A percentile compares a stretch with the other conserved stretches of the same genome.
Evolutionary conservation across 2,888 invertebrate species (phyloP).

Genomic region (Drosophila fulvimacula): DNA sequence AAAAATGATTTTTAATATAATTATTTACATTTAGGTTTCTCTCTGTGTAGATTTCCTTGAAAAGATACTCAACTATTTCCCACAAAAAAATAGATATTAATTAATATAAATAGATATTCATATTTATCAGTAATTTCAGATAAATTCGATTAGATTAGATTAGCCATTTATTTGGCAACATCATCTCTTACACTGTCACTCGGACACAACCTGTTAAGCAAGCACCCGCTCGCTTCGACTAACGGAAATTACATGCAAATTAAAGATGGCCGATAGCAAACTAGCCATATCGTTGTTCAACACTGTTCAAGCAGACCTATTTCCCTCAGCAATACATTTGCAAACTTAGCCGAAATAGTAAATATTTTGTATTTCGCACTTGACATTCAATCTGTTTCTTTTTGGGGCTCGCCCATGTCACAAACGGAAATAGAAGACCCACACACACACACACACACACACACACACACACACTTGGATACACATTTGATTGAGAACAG

Average conservation of each 20-base stretch:
- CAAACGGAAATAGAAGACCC: slow-evolving; percentile 37
- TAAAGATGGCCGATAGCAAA: slow-evolving; percentile 5
- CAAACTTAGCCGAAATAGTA: slow-evolving; percentile 29
- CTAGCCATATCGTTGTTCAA: slow-evolving; percentile 2
- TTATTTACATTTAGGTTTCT: not conserved
- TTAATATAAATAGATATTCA: not conserved
- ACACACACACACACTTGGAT: not conserved
- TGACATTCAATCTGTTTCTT: slow-evolving; percentile 36
- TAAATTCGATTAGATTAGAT: not conserved
- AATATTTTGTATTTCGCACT: slow-evolving; percentile 45
- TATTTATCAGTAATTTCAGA: not conserved
- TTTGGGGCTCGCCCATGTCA: slow-evolving; percentile 29
- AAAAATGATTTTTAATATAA: not conserved
- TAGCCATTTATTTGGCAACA: not conserved
- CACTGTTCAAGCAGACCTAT: slow-evolving; percentile 7
- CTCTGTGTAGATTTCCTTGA: not conserved
- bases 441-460: slow-evolving; percentile 7
- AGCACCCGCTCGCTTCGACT: not conserved
- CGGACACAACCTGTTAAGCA: not conserved
- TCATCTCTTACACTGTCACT: not conserved
- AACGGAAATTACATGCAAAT: slow-evolving; percentile 15
- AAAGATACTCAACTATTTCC: not conserved
- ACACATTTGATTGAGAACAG: slow-evolving; percentile 31
- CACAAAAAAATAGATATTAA: not conserved
- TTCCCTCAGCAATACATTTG: slow-evolving; percentile 6